Conservation (phyloP, 2,888 invertebrate species). For the Lasioglossum leucozonium region DNA sequence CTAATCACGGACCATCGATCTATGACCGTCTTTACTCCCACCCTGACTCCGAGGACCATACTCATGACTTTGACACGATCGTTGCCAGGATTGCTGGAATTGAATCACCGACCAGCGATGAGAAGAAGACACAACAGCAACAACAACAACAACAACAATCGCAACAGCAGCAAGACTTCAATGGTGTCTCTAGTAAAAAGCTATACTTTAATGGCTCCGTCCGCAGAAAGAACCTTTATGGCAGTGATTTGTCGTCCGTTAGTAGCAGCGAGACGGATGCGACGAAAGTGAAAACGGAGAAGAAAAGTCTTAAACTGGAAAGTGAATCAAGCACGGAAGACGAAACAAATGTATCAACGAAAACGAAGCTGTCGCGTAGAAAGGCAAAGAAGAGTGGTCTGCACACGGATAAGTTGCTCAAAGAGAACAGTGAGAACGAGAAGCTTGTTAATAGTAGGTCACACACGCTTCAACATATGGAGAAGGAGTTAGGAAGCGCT, state of each 20-base stretch:
- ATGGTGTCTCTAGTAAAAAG: constrained; percentile 89
- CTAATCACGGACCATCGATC: constrained; percentile 95
- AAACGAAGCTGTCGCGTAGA: constrained; percentile 67
- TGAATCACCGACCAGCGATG: constrained; percentile 86
- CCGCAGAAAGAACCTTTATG: constrained; percentile 88
- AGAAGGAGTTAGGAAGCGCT: constrained; percentile 90
- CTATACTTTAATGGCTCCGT: constrained; percentile 91
- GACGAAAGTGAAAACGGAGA: constrained; percentile 57
- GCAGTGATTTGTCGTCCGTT: constrained; percentile 87
- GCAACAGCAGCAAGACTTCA: constrained; percentile 85
- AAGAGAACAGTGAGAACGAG: constrained; percentile 82
- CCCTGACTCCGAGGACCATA: constrained; percentile 88
- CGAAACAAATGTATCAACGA: constrained; percentile 81
- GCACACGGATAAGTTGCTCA: constrained; percentile 84
- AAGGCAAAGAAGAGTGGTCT: constrained; percentile 78
- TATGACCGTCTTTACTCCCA: constrained; percentile 95
- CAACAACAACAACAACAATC: constrained; percentile 40
- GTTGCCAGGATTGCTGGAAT: constrained; percentile 89
- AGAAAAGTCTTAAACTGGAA: constrained; percentile 80
- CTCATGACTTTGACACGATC: constrained; percentile 89
- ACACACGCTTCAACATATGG: constrained; percentile 89
- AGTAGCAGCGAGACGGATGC: constrained; percentile 85
- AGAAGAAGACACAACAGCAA: constrained; percentile 85
- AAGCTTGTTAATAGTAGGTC: constrained; percentile 83
- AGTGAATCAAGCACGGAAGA: constrained; percentile 87